These are phyloP conservation scores for Aphaenogaster ashmeadi DNA, from an alignment of 1,140 invertebrate genomes.

Conservation along the genomic window DNA sequence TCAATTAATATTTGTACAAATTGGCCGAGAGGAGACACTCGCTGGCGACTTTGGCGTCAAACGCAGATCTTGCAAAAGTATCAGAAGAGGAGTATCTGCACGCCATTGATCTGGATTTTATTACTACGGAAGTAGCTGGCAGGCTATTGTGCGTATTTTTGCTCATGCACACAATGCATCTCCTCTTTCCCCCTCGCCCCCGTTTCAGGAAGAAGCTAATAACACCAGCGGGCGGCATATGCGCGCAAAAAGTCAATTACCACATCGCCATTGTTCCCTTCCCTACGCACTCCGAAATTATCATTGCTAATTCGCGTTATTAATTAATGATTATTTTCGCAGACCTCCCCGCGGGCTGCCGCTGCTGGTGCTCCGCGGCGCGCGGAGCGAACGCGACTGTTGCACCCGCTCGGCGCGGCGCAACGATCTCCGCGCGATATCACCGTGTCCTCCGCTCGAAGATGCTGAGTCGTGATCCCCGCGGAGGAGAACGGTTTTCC, in stretches of 20 bases:
- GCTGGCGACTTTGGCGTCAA: not conserved
- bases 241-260: conserved; percentile 59
- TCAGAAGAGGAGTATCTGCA: not conserved
- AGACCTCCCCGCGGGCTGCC: not conserved
- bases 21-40: not conserved
- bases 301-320: conserved; percentile 62
- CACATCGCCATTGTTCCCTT: conserved; percentile 47
- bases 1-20: conserved; percentile 15
- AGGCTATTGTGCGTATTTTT: conserved; percentile 59
- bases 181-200: not conserved
- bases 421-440: not conserved
- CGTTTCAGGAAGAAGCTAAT: conserved; percentile 52
- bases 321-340: conserved; percentile 60
- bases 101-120: conserved; percentile 54
- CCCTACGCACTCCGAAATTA: conserved; percentile 30
- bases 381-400: not conserved
- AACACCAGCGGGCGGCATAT: conserved; percentile 33
- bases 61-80: conserved; percentile 3
- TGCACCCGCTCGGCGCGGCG: not conserved
- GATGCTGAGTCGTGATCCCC: not conserved
- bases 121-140: conserved; percentile 51
- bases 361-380: not conserved
- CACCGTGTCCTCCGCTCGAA: not conserved
- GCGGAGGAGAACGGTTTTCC: conserved; percentile 14
- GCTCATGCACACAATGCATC: conserved; percentile 50